Base-by-base conservation (phyloP, 2,113 vertebrate genomes). In the Sceloporus undulatus region DNA sequence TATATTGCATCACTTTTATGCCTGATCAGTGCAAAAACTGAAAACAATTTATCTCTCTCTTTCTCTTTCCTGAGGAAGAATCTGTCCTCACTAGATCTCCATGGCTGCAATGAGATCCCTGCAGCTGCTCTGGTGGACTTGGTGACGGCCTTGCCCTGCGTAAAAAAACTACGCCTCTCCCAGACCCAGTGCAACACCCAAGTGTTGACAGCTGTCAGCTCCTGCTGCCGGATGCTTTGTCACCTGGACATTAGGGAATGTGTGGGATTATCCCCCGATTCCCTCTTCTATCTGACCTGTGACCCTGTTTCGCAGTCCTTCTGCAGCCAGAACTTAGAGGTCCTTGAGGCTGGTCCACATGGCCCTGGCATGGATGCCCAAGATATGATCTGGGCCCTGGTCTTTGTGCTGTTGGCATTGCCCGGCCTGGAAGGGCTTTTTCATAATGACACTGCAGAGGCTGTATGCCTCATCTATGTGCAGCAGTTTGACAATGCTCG, bases 321-420 rank as follows among this genome's bases (percentile, higher is more conserved):
- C 0, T 54, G 90, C 87, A 91, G 93, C 85, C 87, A 82, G 0
- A 0, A 0, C 0, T 92, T 96, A 38, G 83, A 87, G 0, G 0
- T 89, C 8, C 93, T 96, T 54, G 86, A 92, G 68, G 89, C 92
- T 29, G 82, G 54, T 0, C 82, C 87, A 2, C 29, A 95, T n/a
- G 70, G 82, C 29, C 86, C 0, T 0, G 54, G 0, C 2, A n/a
- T 56, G 0, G 0, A 42, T 25, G 1, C 25, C 0, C 0, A 52
- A 0, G 5, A 34, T 52, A 0, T 1, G 10, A 79, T 16, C 1
- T 11, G 23, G 0, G 83, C 85, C 0, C 14, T 93, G 75, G 90
- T 90, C 40, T 96, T 96, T 54, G 70, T 96, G 66, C 92, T 96
- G 79, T 88, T 96, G 88, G 94, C 92, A 0, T 77, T 96, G 79